Base-by-base conservation (phyloP, 53 echinoderm and acorn worm species). In the Crossaster papposus region DNA sequence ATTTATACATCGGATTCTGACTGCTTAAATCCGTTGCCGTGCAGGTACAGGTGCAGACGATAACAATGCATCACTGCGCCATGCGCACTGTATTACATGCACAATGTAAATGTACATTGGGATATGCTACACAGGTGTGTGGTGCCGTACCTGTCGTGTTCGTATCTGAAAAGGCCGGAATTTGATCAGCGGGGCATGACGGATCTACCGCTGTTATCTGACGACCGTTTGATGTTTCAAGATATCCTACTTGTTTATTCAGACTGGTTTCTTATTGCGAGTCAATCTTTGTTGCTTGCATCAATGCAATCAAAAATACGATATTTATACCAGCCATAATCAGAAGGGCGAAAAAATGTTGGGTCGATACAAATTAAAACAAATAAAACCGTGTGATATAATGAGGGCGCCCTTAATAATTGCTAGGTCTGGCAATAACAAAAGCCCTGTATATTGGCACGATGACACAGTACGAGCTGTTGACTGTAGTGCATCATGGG, bases 161-260 rank as follows among this genome's bases (percentile, higher is more conserved):
- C 51, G 79, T 52, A 31, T 28, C 20, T 22, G 44, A 44, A 44
- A 44, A 44, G 37, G 28, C 2, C 14, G 68, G 65, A 82, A 65
- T 64, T 64, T 37, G 23, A 64, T 23, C 36, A 65, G 8, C 26
- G 65, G 50, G 26, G 82, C 82, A 68, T 82, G 82, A 82, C 68
- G 44, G 82, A 36, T 82, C n/a, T 51, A 65, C 65, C 65, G 38
- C 26, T 22, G 82, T 20, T 22, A 7, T n/a, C 23, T 68, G 38
- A 65, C 82, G 82, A 44, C 82, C 64, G 82, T 82, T 82, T 64
- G 31, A 38, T 65, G 82, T 36, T 65, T 52, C 52, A 12, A n/a
- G 4, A 14, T 74, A 4, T 32, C 14, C 14, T 3, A 5, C 24
- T 17, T 1, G 15, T 9, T 28, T 14, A 24, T 78, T n/a, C 20